Percentiles rank a stretch among this genome's conserved stretches.
phyloP scores from a whole-genome alignment of 2,888 invertebrate genomes.

The Pristionchus exspectatus region DNA sequence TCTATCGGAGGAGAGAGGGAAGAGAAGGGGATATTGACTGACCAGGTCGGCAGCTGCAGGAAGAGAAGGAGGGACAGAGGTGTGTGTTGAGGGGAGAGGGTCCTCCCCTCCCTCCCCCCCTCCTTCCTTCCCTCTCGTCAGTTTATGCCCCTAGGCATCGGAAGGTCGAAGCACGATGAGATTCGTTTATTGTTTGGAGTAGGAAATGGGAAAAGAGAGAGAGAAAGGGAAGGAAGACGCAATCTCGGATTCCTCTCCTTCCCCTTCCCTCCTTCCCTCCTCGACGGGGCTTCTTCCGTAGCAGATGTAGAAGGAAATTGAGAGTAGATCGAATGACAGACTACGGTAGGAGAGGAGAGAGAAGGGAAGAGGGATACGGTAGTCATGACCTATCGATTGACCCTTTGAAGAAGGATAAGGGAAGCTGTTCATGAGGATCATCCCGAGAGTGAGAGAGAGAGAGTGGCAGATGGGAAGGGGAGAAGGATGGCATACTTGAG shows the following conservation, averaged over 20 bases:
- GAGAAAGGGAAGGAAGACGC: neutral
- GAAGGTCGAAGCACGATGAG: neutral
- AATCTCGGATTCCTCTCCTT: neutral
- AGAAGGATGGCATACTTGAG: neutral
- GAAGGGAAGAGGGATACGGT: neutral
- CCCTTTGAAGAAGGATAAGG: neutral
- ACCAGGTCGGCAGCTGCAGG: slow-evolving; percentile 1
- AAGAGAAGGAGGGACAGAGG: slow-evolving; percentile 1
- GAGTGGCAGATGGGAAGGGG: neutral
- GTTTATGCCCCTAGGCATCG: slow-evolving; percentile 22
- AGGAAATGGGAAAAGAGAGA: slow-evolving; percentile 21
- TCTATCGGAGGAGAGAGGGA: neutral
- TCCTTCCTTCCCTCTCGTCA: neutral
- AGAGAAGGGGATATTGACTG: slow-evolving; percentile 42
- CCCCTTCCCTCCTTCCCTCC: neutral
- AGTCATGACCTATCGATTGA: neutral
- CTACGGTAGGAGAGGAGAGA: neutral
- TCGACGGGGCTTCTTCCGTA: neutral
- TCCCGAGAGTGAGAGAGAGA: slow-evolving; percentile 33
- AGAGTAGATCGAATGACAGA: slow-evolving; percentile 26
- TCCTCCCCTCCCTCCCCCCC: neutral
- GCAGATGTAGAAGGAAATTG: slow-evolving; percentile 33
- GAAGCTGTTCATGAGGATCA: slow-evolving; percentile 36
- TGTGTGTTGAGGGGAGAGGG: neutral
- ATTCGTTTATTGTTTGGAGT: slow-evolving; percentile 25